phyloP scores from a whole-genome alignment of 92 coral and sea anemone species.

The Scolanthus callimorphus region DNA sequence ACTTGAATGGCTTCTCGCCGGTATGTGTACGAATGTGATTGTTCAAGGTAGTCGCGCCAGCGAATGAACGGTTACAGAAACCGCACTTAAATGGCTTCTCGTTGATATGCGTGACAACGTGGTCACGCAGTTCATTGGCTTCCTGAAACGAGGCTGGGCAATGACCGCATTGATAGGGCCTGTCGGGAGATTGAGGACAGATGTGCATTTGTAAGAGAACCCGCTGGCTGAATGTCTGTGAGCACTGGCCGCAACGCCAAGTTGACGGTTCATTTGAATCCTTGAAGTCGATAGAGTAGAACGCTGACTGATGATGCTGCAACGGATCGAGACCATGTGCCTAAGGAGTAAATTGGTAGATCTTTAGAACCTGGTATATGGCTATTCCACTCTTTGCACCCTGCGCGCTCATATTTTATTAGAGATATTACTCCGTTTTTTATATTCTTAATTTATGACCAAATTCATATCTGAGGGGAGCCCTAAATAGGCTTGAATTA shows the following conservation, averaged over 20 bases:
- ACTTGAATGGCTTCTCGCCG: constrained; percentile 96
- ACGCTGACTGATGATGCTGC: constrained; percentile 27
- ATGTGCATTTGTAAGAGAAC: constrained; percentile 98
- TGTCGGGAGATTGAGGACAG: constrained; percentile 82
- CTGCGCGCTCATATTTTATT: too few species aligned
- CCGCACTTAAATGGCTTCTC: constrained; percentile 99
- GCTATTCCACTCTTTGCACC: too few species aligned
- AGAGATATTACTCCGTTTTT: too few species aligned
- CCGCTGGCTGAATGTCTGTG: constrained; percentile 88
- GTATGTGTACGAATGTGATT: constrained; percentile 98
- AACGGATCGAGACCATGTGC: constrained; percentile 34
- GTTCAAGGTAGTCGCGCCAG: constrained; percentile 98
- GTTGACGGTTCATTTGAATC: constrained; percentile 65
- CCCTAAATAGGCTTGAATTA: too few species aligned
- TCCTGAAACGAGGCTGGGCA: constrained; percentile 91
- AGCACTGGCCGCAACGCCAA: constrained; percentile 97
- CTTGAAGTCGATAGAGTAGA: constrained; percentile 45
- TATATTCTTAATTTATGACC: too few species aligned
- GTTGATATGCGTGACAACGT: constrained; percentile 93
- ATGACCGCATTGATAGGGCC: constrained; percentile 96
- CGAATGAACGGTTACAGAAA: constrained; percentile 92
- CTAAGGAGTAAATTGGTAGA: neutral
- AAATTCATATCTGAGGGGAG: too few species aligned
- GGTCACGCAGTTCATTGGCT: constrained; percentile 87
- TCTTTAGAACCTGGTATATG: too few species aligned